Evolutionary conservation across 2,888 invertebrate genomes (phyloP).

Genomic region (Camponotus fellah): DNA sequence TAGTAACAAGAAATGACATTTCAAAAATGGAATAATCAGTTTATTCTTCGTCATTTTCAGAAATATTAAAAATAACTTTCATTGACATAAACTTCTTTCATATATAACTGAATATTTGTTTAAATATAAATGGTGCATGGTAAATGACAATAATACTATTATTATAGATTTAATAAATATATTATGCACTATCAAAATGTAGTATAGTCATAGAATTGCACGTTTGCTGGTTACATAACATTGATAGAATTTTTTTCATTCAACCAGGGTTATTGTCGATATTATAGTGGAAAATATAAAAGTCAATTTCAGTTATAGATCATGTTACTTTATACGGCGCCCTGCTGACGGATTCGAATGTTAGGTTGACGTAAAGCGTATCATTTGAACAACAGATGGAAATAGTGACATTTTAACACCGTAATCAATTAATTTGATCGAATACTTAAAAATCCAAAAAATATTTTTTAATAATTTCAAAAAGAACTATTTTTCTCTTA

Average conservation of each 20-base stretch:
- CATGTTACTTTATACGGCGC: constrained; percentile 9
- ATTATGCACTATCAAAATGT: neutral
- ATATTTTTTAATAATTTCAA: too few species aligned
- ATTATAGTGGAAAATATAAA: constrained; percentile 1
- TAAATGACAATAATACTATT: neutral
- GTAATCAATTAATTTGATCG: constrained; percentile 13
- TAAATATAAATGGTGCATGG: neutral
- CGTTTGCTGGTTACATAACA: neutral
- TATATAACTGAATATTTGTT: constrained; percentile 6
- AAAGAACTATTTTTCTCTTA: too few species aligned
- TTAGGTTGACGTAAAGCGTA: neutral
- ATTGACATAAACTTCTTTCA: neutral
- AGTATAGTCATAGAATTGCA: neutral
- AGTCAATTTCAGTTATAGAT: constrained; percentile 27
- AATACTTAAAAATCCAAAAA: too few species aligned
- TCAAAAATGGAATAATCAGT: neutral
- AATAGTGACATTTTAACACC: constrained; percentile 12
- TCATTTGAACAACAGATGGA: constrained; percentile 3
- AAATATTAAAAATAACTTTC: neutral
- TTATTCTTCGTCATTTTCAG: neutral
- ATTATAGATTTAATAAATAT: constrained; percentile 8
- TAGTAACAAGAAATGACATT: neutral
- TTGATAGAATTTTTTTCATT: constrained; percentile 8
- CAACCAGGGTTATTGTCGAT: constrained; percentile 4
- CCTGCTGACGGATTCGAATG: constrained; percentile 28